A percentile compares a stretch with the other conserved stretches of the same genome.
phyloP scores from a whole-genome alignment of 2,113 vertebrate genomes.

The Propithecus coquereli region DNA sequence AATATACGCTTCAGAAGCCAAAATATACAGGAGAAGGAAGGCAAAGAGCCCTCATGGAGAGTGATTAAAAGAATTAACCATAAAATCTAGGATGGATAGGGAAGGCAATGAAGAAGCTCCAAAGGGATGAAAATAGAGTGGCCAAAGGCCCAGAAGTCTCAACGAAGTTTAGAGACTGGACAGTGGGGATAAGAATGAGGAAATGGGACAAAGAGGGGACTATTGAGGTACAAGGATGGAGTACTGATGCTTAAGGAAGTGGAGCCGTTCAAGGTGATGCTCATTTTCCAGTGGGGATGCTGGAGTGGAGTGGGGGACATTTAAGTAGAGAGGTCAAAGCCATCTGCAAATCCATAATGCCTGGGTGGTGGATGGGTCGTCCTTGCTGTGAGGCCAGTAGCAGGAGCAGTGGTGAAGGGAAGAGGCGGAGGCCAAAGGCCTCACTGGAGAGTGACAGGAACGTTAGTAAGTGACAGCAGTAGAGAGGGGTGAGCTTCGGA shows the following conservation, averaged over 20 bases:
- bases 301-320: not conserved
- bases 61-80: not conserved
- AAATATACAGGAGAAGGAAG: not conserved
- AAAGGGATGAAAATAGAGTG: not conserved
- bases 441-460: not conserved
- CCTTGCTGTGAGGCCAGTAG: not conserved
- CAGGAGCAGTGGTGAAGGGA: not conserved
- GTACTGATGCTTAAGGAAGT: not conserved
- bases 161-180: not conserved
- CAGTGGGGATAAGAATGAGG: not conserved
- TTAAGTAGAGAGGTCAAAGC: not conserved
- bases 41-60: not conserved
- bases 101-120: not conserved
- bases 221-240: not conserved
- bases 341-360: too few species aligned
- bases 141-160: not conserved
- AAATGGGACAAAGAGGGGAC: not conserved
- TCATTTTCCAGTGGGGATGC: not conserved
- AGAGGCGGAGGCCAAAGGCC: not conserved
- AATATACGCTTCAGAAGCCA: not conserved
- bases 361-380: fast-evolving
- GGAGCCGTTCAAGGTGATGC: not conserved
- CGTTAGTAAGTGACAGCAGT: too few species aligned
- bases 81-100: not conserved
- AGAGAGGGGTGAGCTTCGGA: not conserved